Evolutionary conservation across 1,140 invertebrate species (phyloP), one percentile per base, ranked within the genome.

Genomic region (Pseudomyrmex sp.): DNA sequence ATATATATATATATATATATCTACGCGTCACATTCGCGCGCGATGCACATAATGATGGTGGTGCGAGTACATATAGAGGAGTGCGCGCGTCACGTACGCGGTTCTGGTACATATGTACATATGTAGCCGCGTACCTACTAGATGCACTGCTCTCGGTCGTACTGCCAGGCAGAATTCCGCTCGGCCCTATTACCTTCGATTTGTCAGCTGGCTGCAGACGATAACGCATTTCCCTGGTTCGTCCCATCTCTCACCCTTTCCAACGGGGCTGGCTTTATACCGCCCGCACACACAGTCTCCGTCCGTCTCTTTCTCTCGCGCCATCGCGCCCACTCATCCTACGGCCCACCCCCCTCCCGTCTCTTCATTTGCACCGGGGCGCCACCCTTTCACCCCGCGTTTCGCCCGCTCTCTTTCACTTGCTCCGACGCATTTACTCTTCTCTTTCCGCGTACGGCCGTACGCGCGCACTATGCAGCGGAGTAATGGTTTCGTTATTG

Each of bases 131-230:
- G 88, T 90, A 89, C 79, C 85, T 87, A 76, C 76, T 89, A 86
- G 82, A 88, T 88, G 70, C 88, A 88, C 72, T 86, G 85, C 85
- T 88, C 84, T 87, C 82, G 74, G 85, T 87, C 87, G 89, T 87
- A 89, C 87, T 88, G 83, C 85, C 87, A 85, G 87, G 85, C 89
- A 85, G 85, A 91, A 92, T 92, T 90, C 88, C 83, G 88, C 90
- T 90, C 90, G 88, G 88, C 87, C 89, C 92, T 92, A 91, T 92
- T 92, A 91, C 90, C 92, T 92, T 93, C 90, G 91, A 92, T 93
- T 93, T 93, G 91, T 92, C 92, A 92, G 91, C 87, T 91, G 88
- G 86, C 86, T 92, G 91, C 91, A 89, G 91, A 92, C 91, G 91
- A 92, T 92, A 92, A 92, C 92, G 89, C 89, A 89, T 90, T 91